Percentiles rank a stretch among this genome's conserved stretches.
Conservation (phyloP, 37 sponge, comb jelly and placozoan species). For the Geodia barretti region DNA sequence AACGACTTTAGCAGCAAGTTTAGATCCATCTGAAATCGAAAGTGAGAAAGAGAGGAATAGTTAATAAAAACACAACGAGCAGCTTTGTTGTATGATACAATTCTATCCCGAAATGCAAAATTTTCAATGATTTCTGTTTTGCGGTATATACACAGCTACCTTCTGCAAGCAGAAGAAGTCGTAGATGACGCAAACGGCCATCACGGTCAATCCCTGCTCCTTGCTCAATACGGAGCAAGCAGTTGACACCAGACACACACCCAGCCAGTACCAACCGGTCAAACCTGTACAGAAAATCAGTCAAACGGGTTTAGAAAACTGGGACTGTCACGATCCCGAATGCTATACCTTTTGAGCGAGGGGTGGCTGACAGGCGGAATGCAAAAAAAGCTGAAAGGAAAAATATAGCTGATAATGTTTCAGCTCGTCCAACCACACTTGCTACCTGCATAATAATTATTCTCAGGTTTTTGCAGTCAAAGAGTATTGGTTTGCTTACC, state of each 20-base stretch:
- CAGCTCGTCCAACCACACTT: slow-evolving; percentile 92
- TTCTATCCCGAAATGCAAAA: too few relatives aligned
- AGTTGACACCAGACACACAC: slow-evolving; percentile 27
- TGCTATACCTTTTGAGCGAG: not conserved
- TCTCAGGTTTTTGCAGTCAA: not conserved
- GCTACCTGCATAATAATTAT: slow-evolving; percentile 38
- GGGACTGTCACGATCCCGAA: not conserved
- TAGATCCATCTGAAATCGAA: too few relatives aligned
- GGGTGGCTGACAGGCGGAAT: slow-evolving; percentile 37
- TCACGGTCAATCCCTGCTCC: slow-evolving; percentile 88
- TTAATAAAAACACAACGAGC: too few relatives aligned
- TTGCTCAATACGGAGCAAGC: slow-evolving; percentile 77
- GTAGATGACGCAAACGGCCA: slow-evolving; percentile 69
- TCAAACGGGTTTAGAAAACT: not conserved
- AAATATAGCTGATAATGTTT: slow-evolving; percentile 83
- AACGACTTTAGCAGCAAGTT: too few relatives aligned
- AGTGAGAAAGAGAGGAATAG: too few relatives aligned
- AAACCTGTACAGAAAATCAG: not conserved
- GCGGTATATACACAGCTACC: too few relatives aligned
- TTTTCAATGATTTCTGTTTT: too few relatives aligned
- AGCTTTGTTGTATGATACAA: too few relatives aligned
- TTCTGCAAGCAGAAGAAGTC: slow-evolving; percentile 57
- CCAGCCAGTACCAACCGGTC: slow-evolving; percentile 7
- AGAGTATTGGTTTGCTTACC: slow-evolving; percentile 18
- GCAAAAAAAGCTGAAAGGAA: slow-evolving; percentile 57